Percentiles rank a stretch among this genome's conserved stretches.
phyloP scores from a whole-genome alignment of 2,797 vertebrate genomes.

The Emys orbicularis region DNA sequence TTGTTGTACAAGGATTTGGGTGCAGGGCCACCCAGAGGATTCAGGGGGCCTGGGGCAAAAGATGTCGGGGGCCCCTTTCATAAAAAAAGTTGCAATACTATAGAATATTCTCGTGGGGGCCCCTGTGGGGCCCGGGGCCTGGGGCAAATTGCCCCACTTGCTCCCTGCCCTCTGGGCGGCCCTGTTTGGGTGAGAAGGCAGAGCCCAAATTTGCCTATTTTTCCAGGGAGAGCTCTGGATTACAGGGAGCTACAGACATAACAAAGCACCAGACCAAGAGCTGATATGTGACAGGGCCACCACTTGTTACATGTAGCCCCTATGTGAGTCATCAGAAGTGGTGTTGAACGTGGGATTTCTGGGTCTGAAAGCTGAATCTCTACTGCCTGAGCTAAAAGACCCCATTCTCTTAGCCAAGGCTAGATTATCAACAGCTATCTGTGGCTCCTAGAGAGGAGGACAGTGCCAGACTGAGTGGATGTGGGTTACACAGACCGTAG shows the following conservation, averaged over 20 bases:
- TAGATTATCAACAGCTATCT: not conserved
- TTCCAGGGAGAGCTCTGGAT: not conserved
- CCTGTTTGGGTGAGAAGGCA: fast-evolving
- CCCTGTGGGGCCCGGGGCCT: no score
- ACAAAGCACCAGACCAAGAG: not conserved
- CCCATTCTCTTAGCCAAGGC: not conserved
- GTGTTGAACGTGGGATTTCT: not conserved
- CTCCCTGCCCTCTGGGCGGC: no score
- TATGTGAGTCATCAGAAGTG: not conserved
- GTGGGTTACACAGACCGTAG: not conserved
- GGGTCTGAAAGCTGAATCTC: not conserved
- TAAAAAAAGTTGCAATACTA: no score
- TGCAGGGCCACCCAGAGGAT: no score
- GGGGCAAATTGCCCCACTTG: no score
- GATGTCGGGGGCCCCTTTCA: no score
- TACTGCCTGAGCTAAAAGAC: not conserved
- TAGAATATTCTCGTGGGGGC: no score
- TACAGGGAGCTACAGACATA: not conserved
- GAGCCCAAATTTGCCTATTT: not conserved
- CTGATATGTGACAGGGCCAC: not conserved
- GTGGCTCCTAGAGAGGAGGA: not conserved
- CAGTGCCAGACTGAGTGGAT: not conserved
- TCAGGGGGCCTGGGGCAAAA: no score
- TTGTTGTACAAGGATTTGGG: not conserved
- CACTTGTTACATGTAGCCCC: not conserved